These are phyloP conservation scores for Seira musarum DNA, from an alignment of 2,888 invertebrate species.

Conservation along the genomic window DNA sequence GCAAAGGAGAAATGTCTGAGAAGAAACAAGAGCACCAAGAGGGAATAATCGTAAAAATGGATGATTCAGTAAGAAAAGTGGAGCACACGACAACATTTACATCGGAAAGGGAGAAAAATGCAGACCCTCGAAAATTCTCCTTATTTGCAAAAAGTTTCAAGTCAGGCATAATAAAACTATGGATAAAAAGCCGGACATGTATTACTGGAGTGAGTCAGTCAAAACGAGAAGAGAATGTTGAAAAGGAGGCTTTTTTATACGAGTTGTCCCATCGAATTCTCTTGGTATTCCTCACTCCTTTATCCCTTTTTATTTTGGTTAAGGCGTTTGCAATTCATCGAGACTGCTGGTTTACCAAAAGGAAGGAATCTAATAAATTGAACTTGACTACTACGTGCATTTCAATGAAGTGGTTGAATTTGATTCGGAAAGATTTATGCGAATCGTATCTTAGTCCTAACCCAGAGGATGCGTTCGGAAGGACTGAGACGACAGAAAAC, in stretches of 20 bases:
- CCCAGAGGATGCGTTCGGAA: slow-evolving; percentile 2
- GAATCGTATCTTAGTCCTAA: neutral
- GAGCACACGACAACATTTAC: no score
- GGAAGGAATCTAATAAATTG: slow-evolving; percentile 6
- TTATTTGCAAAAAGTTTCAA: neutral
- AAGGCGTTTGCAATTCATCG: slow-evolving; percentile 16
- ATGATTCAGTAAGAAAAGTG: no score
- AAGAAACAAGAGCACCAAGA: no score
- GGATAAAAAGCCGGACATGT: no score
- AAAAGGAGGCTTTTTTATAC: neutral
- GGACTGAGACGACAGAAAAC: no score
- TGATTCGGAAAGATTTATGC: slow-evolving; percentile 14
- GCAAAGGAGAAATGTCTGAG: no score
- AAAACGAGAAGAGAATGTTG: neutral
- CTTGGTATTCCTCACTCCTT: slow-evolving; percentile 19
- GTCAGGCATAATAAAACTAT: no score
- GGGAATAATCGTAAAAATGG: no score
- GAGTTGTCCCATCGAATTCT: slow-evolving; percentile 18
- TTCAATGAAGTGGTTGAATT: slow-evolving; percentile 20
- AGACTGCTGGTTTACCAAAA: slow-evolving; percentile 9
- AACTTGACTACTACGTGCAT: slow-evolving; percentile 6
- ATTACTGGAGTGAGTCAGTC: neutral
- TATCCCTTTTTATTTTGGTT: neutral
- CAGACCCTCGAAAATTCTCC: no score
- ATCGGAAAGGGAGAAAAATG: slow-evolving; percentile 3